Base-by-base conservation (phyloP, 2,113 vertebrate genomes). In the Oxyruncus cristatus region DNA sequence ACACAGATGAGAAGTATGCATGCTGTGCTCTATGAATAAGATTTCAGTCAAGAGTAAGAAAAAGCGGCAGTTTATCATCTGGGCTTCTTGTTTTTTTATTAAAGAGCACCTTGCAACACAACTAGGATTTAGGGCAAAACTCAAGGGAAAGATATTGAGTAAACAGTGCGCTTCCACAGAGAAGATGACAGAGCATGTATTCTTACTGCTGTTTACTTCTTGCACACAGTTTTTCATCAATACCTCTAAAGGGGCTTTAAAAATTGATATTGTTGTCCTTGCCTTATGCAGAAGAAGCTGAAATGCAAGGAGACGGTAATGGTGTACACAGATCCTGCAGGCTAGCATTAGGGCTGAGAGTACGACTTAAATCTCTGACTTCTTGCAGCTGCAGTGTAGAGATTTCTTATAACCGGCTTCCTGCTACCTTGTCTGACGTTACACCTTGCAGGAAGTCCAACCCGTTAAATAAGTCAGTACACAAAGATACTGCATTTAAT, bases 1-100 rank as follows among this genome's bases (percentile, higher is more conserved):
- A 39, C 37, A 46, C 19, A 59, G 55, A 79, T 79, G 50, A 91
- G 42, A 77, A n/a, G 21, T 41, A 26, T 24, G 22, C 62, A 27
- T 65, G 73, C 56, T 95, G 73, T 86, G 65, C 49, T 85, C 61
- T 68, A 6, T 76, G 65, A 76, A 89, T 79, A 78, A 85, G 52
- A 89, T 78, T 88, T 87, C 61, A 91, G n/a, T 61, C 52, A 88
- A 52, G 82, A 90, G 28, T 55, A 56, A 93, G 79, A 49, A 85
- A 79, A 68, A 55, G 63, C 17, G 52, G 42, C 30, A 33, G 12
- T 50, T 88, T 86, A 49, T 67, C 2, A 0, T 77, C 41, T 92
- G 47, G 8, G 28, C 33, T 71, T 84, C 47, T 71, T 86, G 30
- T 12, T 59, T 79, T 75, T 80, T 85, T 88, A 62, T 66, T 79